phyloP scores from a whole-genome alignment of 2,797 vertebrate species.

The Myotis myotis region DNA sequence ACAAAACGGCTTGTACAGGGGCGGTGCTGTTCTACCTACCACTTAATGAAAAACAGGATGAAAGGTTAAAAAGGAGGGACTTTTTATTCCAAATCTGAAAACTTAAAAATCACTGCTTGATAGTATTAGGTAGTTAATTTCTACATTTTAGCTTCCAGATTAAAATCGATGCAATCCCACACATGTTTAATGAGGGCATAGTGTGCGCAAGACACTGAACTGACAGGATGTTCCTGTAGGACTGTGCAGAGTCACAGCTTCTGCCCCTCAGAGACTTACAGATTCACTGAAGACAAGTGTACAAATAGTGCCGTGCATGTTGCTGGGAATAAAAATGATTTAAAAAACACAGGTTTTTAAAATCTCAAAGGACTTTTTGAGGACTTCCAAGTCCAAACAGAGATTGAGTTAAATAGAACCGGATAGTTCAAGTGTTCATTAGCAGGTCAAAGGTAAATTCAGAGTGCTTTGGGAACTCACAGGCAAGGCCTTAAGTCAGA shows the following conservation, averaged over 20 bases:
- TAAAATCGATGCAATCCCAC: background rate
- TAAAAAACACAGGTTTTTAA: background rate
- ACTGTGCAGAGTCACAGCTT: background rate
- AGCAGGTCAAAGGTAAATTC: constrained; percentile 7
- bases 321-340: constrained; percentile 13
- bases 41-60: constrained; percentile 5
- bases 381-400: constrained; percentile 21
- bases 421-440: background rate
- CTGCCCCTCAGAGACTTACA: background rate
- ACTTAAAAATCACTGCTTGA: background rate
- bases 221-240: background rate
- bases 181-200: background rate
- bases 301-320: background rate
- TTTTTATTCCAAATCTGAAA: constrained; percentile 1
- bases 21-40: background rate
- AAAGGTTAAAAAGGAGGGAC: background rate
- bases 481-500: constrained; percentile 20
- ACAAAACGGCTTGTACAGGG: background rate
- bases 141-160: background rate
- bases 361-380: constrained; percentile 24
- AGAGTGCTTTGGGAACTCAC: background rate
- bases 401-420: background rate
- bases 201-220: background rate
- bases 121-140: background rate
- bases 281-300: background rate